Base-by-base conservation (phyloP, 2,113 vertebrate species). In the Poeciliopsis turrubarensis region DNA sequence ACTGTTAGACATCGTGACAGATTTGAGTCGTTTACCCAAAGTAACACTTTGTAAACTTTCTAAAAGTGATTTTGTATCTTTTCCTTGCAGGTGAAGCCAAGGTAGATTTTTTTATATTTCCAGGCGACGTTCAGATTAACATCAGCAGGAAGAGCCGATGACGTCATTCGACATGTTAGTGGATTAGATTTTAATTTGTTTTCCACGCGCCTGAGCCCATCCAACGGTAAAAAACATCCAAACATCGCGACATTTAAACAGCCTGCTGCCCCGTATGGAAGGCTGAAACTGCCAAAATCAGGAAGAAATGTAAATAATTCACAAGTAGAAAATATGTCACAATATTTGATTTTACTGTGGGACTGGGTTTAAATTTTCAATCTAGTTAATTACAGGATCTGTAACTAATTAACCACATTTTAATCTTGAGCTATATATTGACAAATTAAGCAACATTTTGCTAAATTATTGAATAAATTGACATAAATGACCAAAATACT, bases 31-130 rank as follows among this genome's bases (percentile, higher is more conserved):
- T 87, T 87, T 72, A 88, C 78, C 85, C 79, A 72, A 69, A 72
- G 11, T 54, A 60, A 85, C 65, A 68, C 83, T 92, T 92, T 91
- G 74, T 92, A 91, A 86, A 85, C 82, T 92, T 91, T 92, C 82
- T 90, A 88, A 89, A 90, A 67, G 34, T 47, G 44, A 32, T 88
- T 93, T 94, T 92, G 73, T 92, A 92, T 84, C 41, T 91, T 90
- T 92, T 88, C 83, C 86, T 82, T 78, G 72, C 80, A 77, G 65
- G 72, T 63, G 26, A 60, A 86, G 78, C 85, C 12, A 37, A 72
- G 63, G 73, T 77, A 57, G 73, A 81, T 75, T 86, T 82, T 90
- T 87, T 90, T 90, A 79, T 88, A 91, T 80, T 87, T 86, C 80
- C 68, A 77, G 80, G 87, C 69, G 1, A 77, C 26, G 70, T 88